Evolutionary conservation across 2,113 vertebrate species (phyloP), one percentile per base, ranked within the genome.

Genomic region (Struthidea cinerea): DNA sequence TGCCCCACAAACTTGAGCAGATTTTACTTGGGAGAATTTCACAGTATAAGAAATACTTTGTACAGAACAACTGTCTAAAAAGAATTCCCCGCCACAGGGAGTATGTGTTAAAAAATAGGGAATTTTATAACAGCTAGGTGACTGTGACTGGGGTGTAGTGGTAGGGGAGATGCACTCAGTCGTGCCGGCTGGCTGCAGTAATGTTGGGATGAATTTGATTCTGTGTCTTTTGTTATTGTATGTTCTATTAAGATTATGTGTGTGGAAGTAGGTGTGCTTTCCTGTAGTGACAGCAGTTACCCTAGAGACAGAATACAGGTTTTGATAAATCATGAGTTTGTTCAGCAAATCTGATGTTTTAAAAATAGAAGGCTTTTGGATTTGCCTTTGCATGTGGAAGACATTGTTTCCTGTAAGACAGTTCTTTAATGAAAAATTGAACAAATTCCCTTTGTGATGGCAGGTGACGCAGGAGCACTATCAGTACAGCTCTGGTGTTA

Each of bases 111-210:
- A 35, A 30, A 56, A 17, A 13, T 3, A 42, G 75, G 67, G 35
- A 37, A 35, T 76, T 65, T 60, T 33, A 13, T 60, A 47, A 20
- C 33, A 73, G 33, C 10, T 3, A 16, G 42, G 5, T 61, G 46
- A 12, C 16, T 60, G 28, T 76, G 60, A 10, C 42, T 33, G 30
- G 47, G 5, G 3, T 11, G 2, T 7, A 17, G 53, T 15, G 39
- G 44, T 53, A 55, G 26, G 1, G 39, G 50, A 46, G 50, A 20
- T 60, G 68, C 3, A 13, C n/a, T 80, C 18, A 26, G 1, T 63
- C 2, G 0, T 8, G 13, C n/a, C 1, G 10, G 37, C 57, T 2
- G 6, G 23, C 59, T 57, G 57, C n/a, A 12, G 67, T 37, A 3
- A 33, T 8, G 27, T 16, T 59, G 65, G 74, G 18, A n/a, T 52